Base-by-base conservation (phyloP, 1,140 invertebrate genomes). In the Manduca sexta region DNA sequence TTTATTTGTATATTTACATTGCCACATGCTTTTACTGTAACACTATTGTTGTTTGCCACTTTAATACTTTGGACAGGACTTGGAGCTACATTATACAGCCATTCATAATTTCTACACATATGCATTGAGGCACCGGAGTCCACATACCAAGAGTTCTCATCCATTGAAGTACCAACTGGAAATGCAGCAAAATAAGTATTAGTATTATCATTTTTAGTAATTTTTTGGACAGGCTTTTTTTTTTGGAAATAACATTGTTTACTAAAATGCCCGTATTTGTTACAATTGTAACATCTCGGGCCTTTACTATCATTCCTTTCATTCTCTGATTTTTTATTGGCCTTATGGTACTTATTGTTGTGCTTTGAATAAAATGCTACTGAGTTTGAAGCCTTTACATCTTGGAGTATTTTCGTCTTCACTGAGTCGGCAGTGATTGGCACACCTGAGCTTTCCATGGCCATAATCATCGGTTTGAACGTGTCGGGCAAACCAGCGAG, bases 81-180 rank as follows among this genome's bases (percentile, higher is more conserved):
- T 8, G 37, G 42, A 31, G 47, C n/a, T n/a, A n/a, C n/a, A n/a
- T 21, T 7, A 21, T 21, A 21, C 2, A 21, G 2, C 21, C 21
- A 21, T 2, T 21, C 21, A 2, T 21, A 3, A 21, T 21, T 21
- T 2, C 7, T 21, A 7, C 3, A 3, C 21, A 21, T 43, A 14
- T 47, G 45, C 34, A 44, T 11, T 18, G 51, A 48, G 14, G 51
- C 51, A 38, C 51, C 45, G 12, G 51, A 53, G 34, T 53, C 51
- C 18, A 53, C n/a, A 16, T 39, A 47, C 45, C 45, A 45, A 17
- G 15, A 17, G 21, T 7, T 21, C 21, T 21, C 7, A 21, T 21
- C 7, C 21, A 21, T 21, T 21, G 7, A 2, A 21, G 17, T 7
- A 11, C 15, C 14, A 18, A 18, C 38, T 18, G 17, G n/a, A 18